Evolutionary conservation across 2,888 invertebrate genomes (phyloP), one percentile per base, ranked within the genome.

Genomic region (Oxyteleia sp.): DNA sequence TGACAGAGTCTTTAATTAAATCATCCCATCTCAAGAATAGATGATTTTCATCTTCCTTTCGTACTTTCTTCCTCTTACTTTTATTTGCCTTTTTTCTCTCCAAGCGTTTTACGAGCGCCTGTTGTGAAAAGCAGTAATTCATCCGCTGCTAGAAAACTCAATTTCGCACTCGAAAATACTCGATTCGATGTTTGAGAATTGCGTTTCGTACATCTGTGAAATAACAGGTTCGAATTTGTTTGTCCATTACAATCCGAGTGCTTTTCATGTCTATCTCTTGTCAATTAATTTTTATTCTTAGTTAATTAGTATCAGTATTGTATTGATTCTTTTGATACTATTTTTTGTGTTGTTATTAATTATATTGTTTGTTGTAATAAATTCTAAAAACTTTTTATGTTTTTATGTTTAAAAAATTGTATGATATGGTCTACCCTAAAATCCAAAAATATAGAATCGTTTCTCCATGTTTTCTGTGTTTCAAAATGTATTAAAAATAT

Each of bases 1-100:
- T 87, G 87, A 88, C 89, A 86, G 86, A 82, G 88, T 88, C 90
- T 90, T 90, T 90, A 91, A 91, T 91, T 91, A 89, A 91, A 91
- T 91, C 88, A 86, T 87, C 85, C 85, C 83, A 85, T 86, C 68
- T 84, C 79, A 82, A 84, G 85, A 87, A 85, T 85, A 82, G 78
- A 83, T 71, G 76, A 84, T 82, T 84, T 86, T 84, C 86, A 84
- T 84, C 61, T 64, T 63, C 47, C 47, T 59, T 85, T 80, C 79
- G 69, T 68, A 20, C 66, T 72, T 68, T 75, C 66, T 66, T 59
- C 51, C 49, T 57, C 66, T 49, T 43, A 43, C 47, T 66, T 74
- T 55, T 49, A 16, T 53, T 72, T 61, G 51, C 20, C 35, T 51
- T 55, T 63, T 45, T 82, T 72, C 49, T 29, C 32, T 47, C 41